Base-by-base conservation (phyloP, 2,113 vertebrate genomes). In the Poicephalus gulielmi region DNA sequence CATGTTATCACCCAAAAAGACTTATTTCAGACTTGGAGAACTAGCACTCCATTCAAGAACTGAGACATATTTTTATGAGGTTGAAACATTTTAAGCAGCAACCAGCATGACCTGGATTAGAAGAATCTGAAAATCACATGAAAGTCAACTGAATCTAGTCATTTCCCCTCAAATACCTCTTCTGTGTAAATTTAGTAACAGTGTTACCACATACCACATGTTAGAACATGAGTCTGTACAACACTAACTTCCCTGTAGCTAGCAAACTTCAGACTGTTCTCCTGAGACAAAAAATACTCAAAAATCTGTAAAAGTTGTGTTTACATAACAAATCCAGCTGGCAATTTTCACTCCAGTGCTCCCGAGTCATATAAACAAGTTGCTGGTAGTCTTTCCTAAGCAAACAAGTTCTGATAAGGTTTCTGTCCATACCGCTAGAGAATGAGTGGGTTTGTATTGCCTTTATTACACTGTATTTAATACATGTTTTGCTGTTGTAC, bases 1-100 rank as follows among this genome's bases (percentile, higher is more conserved):
- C 74, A 95, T 50, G 52, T 67, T 88, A 93, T 64, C 93, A 86
- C 31, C 83, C 86, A 84, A 80, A 68, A 86, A 27, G 84, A 69
- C 27, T 53, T 62, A 83, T 63, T 94, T 94, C 71, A 96, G 70
- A 78, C 78, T 83, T 86, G 37, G 41, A 96, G 49, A 88, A 93
- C 33, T 87, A 77, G 37, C 66, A 67, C n/a, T 84, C 81, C 43
- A 18, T 83, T 95, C 81, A 66, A 53, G 75, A 86, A 81, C 7
- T 44, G 33, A 70, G 46, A 78, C 2, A 6, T n/a, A 81, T 44
- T 59, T 59, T 35, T 59, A 59, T 4, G 6, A 59, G 33, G 35
- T 4, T 16, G 22, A 59, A 33, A 15, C 33, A 35, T 59, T 92
- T 77, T 52, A 92, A 95, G 63, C 37, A 90, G 25, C 59, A 90